Percentiles rank a stretch among this genome's conserved stretches.
Conservation (phyloP, 2,113 vertebrate species). For the Oxygymnocypris stewartii region DNA sequence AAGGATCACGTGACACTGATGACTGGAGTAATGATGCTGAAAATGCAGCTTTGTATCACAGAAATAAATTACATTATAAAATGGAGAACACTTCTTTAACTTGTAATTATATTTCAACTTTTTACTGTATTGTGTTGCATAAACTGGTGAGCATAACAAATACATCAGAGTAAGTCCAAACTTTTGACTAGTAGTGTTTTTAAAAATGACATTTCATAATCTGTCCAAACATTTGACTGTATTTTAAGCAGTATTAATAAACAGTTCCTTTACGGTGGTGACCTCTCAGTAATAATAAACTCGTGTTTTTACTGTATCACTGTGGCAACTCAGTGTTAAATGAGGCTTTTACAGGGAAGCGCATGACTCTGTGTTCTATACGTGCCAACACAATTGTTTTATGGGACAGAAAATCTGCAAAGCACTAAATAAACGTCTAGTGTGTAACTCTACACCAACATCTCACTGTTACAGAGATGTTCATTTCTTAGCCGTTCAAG, state of each 20-base stretch:
- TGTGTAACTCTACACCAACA: background rate
- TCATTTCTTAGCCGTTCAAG: background rate
- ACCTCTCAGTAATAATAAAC: background rate
- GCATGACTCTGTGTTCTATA: conserved; percentile 1
- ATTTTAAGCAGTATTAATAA: background rate
- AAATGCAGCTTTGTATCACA: background rate
- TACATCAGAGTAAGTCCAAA: background rate
- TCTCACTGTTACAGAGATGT: background rate
- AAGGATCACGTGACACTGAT: too few species aligned
- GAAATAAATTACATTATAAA: background rate
- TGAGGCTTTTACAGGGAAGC: background rate
- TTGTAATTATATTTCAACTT: too few species aligned
- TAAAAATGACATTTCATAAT: background rate
- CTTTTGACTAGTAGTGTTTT: background rate
- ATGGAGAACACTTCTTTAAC: too few species aligned
- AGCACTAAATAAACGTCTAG: background rate
- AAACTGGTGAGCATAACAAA: background rate
- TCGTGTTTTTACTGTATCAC: background rate
- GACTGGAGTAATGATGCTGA: background rate
- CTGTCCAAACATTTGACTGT: background rate
- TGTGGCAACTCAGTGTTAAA: background rate
- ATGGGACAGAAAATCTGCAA: background rate
- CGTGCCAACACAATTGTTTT: background rate
- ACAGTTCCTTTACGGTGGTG: background rate
- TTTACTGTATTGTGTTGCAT: too few species aligned